Evolutionary conservation across 2,113 vertebrate species (phyloP).

Genomic region (Crotalus horridus): DNA sequence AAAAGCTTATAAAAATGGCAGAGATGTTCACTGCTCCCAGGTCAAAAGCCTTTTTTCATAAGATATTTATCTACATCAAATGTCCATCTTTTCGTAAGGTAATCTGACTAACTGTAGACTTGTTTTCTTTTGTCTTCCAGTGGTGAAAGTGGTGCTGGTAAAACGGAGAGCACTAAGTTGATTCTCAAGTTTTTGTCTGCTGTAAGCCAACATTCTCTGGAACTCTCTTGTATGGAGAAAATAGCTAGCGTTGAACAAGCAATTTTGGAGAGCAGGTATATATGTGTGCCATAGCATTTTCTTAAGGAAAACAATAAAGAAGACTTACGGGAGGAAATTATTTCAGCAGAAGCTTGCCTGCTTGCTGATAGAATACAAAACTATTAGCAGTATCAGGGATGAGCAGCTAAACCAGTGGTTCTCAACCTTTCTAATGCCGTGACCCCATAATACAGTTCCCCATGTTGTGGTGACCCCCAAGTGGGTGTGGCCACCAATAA

Average conservation of each 20-base stretch:
- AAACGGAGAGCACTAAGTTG: conserved; percentile 96
- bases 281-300: background rate
- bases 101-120: background rate
- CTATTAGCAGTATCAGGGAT: background rate
- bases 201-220: conserved; percentile 89
- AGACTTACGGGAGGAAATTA: background rate
- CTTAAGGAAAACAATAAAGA: background rate
- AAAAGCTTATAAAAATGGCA: background rate
- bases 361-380: background rate
- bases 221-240: conserved; percentile 74
- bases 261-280: conserved; percentile 94
- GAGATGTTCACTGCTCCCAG: background rate
- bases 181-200: conserved; percentile 93
- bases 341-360: background rate
- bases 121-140: conserved; percentile 66
- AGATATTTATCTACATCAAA: background rate
- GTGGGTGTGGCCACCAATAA: too few species aligned
- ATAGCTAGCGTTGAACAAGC: conserved; percentile 87
- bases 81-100: background rate
- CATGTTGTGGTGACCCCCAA: too few species aligned
- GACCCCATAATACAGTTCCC: too few species aligned
- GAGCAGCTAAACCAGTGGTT: background rate
- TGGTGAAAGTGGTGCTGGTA: conserved; percentile 96
- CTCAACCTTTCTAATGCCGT: too few species aligned
- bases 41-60: background rate